Evolutionary conservation across 2,888 invertebrate species (phyloP).

Genomic region (Dioctria rufipes): DNA sequence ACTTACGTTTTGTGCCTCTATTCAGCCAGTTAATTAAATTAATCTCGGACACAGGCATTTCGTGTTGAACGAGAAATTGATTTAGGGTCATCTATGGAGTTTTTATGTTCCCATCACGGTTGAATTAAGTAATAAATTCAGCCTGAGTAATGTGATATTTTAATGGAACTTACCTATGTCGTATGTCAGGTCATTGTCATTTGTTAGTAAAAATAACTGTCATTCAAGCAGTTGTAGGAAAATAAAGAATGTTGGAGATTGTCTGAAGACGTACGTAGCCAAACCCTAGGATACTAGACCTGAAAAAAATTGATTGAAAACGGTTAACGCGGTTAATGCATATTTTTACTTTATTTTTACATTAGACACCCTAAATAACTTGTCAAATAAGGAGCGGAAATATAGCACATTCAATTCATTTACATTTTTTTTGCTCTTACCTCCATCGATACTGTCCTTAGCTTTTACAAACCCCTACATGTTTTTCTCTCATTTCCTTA

Average conservation of each 20-base stretch:
- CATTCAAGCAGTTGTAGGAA: not conserved
- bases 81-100: conserved; percentile 61
- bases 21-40: conserved; percentile 59
- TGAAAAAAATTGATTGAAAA: too few species aligned
- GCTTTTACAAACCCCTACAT: too few species aligned
- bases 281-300: too few species aligned
- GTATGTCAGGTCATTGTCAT: conserved; percentile 35
- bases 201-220: conserved; percentile 16
- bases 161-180: conserved; percentile 38
- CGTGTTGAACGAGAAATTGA: conserved; percentile 58
- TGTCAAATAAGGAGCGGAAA: too few species aligned
- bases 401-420: too few species aligned
- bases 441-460: too few species aligned
- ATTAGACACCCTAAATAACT: too few species aligned
- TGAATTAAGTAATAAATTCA: conserved; percentile 62
- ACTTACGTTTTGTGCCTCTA: conserved; percentile 54
- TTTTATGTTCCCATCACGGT: conserved; percentile 60
- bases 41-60: conserved; percentile 58
- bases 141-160: conserved; percentile 54
- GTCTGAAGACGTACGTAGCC: too few species aligned
- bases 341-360: too few species aligned
- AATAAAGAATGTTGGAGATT: not conserved
- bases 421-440: too few species aligned
- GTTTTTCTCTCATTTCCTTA: too few species aligned
- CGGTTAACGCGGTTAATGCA: too few species aligned